phyloP scores from a whole-genome alignment of 1,140 invertebrate genomes.

The Protaetia brevitarsis region DNA sequence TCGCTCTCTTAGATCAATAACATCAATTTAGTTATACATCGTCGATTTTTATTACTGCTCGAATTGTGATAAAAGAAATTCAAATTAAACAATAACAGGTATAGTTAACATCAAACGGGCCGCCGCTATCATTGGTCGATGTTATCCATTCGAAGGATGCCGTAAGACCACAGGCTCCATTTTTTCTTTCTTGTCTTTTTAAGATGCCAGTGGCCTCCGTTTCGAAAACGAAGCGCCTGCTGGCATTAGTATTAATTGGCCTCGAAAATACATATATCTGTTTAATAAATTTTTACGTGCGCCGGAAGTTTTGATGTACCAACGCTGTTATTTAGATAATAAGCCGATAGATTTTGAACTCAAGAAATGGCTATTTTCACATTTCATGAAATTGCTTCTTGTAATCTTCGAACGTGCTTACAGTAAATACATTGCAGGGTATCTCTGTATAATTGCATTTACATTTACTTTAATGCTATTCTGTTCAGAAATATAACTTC shows the following conservation, averaged over 20 bases:
- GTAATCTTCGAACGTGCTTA: not conserved
- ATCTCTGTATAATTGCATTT: too few species aligned
- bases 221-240: not conserved
- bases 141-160: not conserved
- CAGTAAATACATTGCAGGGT: too few species aligned
- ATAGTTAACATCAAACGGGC: constrained; percentile 12
- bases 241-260: not conserved
- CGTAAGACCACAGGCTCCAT: not conserved
- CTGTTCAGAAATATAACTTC: too few species aligned
- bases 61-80: constrained; percentile 18
- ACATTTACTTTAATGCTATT: too few species aligned
- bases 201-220: not conserved
- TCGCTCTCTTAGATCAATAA: constrained; percentile 3
- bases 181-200: not conserved
- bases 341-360: not conserved
- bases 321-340: constrained; percentile 2
- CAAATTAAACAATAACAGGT: constrained; percentile 17
- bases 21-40: not conserved
- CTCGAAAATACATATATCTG: constrained; percentile 1
- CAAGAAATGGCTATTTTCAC: not conserved
- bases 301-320: constrained; percentile 5
- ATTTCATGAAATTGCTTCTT: not conserved
- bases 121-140: not conserved
- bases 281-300: not conserved
- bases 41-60: constrained; percentile 10